Evolutionary conservation across 2,797 vertebrate species (phyloP).

Genomic region (Clarias platycephalus): DNA sequence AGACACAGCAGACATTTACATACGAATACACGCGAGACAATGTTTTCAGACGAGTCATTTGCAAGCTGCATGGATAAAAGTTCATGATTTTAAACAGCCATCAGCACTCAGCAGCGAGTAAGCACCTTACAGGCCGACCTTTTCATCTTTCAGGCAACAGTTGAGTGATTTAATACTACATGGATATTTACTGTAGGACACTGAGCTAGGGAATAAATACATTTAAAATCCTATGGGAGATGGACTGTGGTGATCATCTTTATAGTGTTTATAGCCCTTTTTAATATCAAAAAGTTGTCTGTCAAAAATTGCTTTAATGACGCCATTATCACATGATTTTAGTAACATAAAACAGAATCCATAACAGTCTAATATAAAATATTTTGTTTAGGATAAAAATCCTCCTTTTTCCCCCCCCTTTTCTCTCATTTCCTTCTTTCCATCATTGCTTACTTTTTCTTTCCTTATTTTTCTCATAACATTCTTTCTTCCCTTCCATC

Average conservation of each 20-base stretch:
- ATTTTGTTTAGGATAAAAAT: neutral
- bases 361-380: neutral
- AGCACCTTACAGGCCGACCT: neutral
- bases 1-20: neutral
- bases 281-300: neutral
- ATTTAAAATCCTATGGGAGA: neutral
- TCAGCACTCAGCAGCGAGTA: neutral
- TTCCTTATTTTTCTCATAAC: too few species aligned
- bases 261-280: neutral
- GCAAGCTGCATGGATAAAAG: neutral
- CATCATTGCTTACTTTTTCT: too few species aligned
- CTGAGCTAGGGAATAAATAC: neutral
- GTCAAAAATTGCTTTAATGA: neutral
- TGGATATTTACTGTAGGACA: neutral
- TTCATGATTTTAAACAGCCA: neutral
- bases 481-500: too few species aligned
- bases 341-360: neutral
- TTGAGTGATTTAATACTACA: too few species aligned
- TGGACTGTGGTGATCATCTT: neutral
- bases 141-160: too few species aligned
- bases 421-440: too few species aligned
- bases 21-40: neutral
- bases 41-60: neutral
- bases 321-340: neutral
- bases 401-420: too few species aligned